A percentile compares a stretch with the other conserved stretches of the same genome.
Evolutionary conservation across 1,140 invertebrate genomes (phyloP).

Genomic region (Leptinotarsa texana): DNA sequence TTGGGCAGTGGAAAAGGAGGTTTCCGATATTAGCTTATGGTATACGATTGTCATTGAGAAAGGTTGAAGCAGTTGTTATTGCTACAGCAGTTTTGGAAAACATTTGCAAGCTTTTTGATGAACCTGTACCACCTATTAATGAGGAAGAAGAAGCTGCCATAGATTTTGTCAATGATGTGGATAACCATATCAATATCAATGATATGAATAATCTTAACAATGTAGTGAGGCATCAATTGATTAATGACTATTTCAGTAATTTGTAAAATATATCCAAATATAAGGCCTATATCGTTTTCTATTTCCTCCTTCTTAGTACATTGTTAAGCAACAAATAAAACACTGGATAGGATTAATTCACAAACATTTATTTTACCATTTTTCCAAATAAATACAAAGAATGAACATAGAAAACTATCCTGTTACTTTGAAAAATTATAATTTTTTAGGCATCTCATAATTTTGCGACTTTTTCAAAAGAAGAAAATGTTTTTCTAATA

Average conservation of each 20-base stretch:
- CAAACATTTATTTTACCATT: not conserved
- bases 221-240: not conserved
- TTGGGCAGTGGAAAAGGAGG: slow-evolving; percentile 54
- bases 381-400: slow-evolving; percentile 1
- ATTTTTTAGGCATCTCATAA: not conserved
- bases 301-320: no score
- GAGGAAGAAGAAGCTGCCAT: slow-evolving; percentile 12
- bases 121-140: not conserved
- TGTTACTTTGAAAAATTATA: not conserved
- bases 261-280: not conserved
- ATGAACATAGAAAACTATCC: not conserved
- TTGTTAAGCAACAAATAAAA: no score
- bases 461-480: not conserved
- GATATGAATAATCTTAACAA: not conserved
- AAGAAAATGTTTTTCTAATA: slow-evolving; percentile 4
- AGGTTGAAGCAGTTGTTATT: slow-evolving; percentile 47
- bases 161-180: slow-evolving; percentile 8
- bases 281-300: no score
- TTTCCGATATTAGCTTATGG: slow-evolving; percentile 51
- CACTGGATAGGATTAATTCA: no score
- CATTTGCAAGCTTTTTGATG: slow-evolving; percentile 38
- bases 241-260: slow-evolving; percentile 7
- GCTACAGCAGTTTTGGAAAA: slow-evolving; percentile 56
- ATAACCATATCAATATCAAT: not conserved
- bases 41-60: slow-evolving; percentile 47